phyloP scores from a whole-genome alignment of 2,888 invertebrate genomes.

The Mechanitis mazaeus region DNA sequence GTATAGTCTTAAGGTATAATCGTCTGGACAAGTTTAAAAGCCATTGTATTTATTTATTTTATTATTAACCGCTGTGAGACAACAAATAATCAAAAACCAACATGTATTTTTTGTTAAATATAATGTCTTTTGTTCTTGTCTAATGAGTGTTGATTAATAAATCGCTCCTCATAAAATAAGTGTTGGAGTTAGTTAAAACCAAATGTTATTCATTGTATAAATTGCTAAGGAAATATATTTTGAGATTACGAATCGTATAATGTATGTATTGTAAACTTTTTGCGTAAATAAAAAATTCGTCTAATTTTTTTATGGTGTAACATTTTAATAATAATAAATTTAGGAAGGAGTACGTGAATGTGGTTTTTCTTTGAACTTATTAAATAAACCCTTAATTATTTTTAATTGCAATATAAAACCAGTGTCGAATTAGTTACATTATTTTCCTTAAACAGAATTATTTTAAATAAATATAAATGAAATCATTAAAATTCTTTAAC shows the following conservation, averaged over 20 bases:
- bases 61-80: slow-evolving; percentile 9
- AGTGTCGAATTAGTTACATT: no score
- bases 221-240: slow-evolving; percentile 51
- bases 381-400: no score
- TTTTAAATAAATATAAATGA: no score
- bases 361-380: slow-evolving; percentile 27
- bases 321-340: slow-evolving; percentile 62
- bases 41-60: slow-evolving; percentile 18
- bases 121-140: slow-evolving; percentile 29
- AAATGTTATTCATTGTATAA: slow-evolving; percentile 58
- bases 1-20: slow-evolving; percentile 43
- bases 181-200: slow-evolving; percentile 42
- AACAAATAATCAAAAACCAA: slow-evolving; percentile 8
- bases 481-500: no score
- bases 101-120: slow-evolving; percentile 10
- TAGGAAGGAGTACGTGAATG: slow-evolving; percentile 43
- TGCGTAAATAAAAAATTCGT: slow-evolving; percentile 40
- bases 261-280: slow-evolving; percentile 37
- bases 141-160: slow-evolving; percentile 26
- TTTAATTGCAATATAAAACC: no score
- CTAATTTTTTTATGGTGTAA: slow-evolving; percentile 59
- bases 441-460: no score
- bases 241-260: slow-evolving; percentile 64
- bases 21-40: slow-evolving; percentile 32
- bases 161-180: slow-evolving; percentile 32